Evolutionary conservation across 2,888 invertebrate genomes (phyloP), one percentile per base, ranked within the genome.

Genomic region (Torymus tubicola): DNA sequence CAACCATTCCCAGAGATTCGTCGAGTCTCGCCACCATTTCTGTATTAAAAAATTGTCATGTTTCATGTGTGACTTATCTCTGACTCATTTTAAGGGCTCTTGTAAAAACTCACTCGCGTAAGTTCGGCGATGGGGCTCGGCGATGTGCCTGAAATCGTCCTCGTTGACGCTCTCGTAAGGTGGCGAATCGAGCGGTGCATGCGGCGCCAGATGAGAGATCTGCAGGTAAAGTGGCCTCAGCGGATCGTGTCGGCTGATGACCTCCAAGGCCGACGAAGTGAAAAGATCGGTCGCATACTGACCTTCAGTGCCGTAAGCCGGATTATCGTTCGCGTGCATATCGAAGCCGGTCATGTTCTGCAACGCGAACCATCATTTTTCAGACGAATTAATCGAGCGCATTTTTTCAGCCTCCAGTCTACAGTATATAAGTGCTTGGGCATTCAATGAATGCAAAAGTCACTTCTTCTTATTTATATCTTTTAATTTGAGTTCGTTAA

Each of bases 151-250:
- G 67, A 93, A 93, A 74, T 94, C 93, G 11, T 82, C 85, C 53
- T 94, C 93, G 0, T 84, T 73, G 52, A 82, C 81, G 1, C 96
- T 95, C 0, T 94, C 95, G 86, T 95, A 90, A 0, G 93, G 93
- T 13, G 94, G 93, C 13, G 94, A 93, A 70, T 94, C 94, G 0
- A 93, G 91, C 1, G 94, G 96, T 0, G 95, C 93, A 89, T 98
- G 98, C 0, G 96, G 95, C 0, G 97, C 97, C 70, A 95, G 92
- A 89, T 97, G 97, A 0, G 95, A 94, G 72, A 98, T 87, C 91
- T 96, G 94, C 78, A 98, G 91, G 87, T 97, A 97, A 74, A 98
- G 91, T 0, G 98, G 97, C 12, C 90, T 89, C 57, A 92, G 88
- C 0, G 87, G 86, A 81, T 95, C 92, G 85, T 95, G 95, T 0